These are phyloP conservation scores for Echinometra lucunter DNA, from an alignment of 53 echinoderm and acorn worm genomes.

Conservation along the genomic window DNA sequence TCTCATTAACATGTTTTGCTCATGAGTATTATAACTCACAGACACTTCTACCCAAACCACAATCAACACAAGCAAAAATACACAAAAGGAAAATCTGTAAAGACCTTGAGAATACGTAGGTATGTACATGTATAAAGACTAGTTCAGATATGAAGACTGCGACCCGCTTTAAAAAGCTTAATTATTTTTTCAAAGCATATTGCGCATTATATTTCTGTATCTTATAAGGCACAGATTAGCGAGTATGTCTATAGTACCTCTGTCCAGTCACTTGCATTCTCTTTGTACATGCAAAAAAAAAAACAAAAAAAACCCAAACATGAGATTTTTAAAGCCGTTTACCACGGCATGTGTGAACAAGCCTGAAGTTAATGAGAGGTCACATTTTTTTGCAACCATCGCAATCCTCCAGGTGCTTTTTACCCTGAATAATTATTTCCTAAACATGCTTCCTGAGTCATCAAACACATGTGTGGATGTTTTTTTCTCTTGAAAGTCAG, in stretches of 20 bases:
- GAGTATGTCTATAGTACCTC: no score
- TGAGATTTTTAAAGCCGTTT: no score
- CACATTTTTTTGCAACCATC: background rate
- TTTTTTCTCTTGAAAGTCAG: background rate
- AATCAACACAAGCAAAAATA: conserved; percentile 7
- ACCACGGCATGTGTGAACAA: no score
- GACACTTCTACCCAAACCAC: conserved; percentile 5
- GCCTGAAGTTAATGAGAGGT: background rate
- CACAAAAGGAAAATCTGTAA: background rate
- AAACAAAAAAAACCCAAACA: no score
- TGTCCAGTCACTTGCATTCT: no score
- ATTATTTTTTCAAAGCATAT: no score
- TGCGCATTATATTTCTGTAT: no score
- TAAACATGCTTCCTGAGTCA: conserved; percentile 40
- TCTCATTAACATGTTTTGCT: conserved; percentile 37
- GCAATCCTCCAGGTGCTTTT: background rate
- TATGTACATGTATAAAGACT: no score
- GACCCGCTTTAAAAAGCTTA: no score
- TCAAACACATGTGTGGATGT: background rate
- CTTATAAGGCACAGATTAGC: no score
- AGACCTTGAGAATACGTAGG: background rate
- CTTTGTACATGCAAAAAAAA: no score
- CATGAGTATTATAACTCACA: background rate
- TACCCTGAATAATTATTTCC: conserved; percentile 39
- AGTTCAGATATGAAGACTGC: no score